Evolutionary conservation across 2,797 vertebrate genomes (phyloP).

Genomic region (Rousettus madagascariensis): DNA sequence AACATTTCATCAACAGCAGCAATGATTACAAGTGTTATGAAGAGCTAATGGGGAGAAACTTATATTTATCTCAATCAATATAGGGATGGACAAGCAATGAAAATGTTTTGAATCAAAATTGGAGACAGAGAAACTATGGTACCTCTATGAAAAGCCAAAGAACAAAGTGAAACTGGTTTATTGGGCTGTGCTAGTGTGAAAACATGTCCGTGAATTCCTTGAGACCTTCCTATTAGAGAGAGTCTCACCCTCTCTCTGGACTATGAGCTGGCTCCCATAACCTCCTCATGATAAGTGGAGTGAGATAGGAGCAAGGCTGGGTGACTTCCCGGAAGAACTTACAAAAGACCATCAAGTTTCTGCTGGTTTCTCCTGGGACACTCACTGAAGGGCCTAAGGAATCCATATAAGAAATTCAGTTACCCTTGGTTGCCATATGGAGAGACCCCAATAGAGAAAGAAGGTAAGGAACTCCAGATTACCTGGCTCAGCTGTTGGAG

Average conservation of each 20-base stretch:
- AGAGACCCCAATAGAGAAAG: not conserved
- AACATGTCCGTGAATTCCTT: too few species aligned
- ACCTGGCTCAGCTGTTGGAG: too few species aligned
- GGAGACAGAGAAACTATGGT: not conserved
- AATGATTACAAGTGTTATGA: not conserved
- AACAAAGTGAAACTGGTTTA: not conserved
- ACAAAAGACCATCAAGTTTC: not conserved
- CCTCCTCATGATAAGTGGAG: too few species aligned
- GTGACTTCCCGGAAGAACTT: not conserved
- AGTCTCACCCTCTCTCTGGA: too few species aligned
- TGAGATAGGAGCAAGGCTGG: not conserved
- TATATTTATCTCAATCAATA: not conserved
- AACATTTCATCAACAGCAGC: not conserved
- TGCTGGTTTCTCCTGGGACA: not conserved
- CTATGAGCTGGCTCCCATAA: not conserved
- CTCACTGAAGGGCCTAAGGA: not conserved
- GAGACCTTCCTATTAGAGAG: accelerated
- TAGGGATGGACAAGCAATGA: not conserved
- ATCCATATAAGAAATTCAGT: not conserved
- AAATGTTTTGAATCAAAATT: not conserved
- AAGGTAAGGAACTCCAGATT: not conserved
- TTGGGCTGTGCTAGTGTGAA: not conserved
- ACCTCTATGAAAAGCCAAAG: not conserved
- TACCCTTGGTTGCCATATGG: not conserved
- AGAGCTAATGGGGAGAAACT: not conserved